Evolutionary conservation across 2,113 vertebrate genomes (phyloP), one percentile per base, ranked within the genome.

Genomic region (Anarhynchus alexandrinus): DNA sequence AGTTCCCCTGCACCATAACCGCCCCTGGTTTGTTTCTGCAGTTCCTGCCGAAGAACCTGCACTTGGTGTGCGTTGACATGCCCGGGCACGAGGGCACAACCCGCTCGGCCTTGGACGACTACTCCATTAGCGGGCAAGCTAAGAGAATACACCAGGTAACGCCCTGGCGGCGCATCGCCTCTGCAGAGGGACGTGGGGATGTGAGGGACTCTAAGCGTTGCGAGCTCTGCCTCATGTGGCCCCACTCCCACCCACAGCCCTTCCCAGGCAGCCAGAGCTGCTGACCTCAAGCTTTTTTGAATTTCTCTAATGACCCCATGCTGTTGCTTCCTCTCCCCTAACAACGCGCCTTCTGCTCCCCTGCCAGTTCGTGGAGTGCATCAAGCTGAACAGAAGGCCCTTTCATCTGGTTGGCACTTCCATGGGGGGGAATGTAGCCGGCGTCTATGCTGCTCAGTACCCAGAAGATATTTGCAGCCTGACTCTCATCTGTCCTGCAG

Each of bases 11-110:
- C 3, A 1, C 42, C 1, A 2, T 96, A 90, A 97, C 65, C 23
- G 6, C 23, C 11, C 18, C 51, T 10, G 34, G 26, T 96, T 40
- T 96, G 34, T 93, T 52, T 96, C 76, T 73, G 69, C 95, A 99
- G 99, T 98, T 98, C 93, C 97, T 99, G 67, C 99, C 99, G 1
- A 98, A 97, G 94, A 98, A 98, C 86, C 94, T 98, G 79, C 99
- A 99, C 72, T 93, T 99, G 97, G 93, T 99, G 77, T 99, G 99
- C 6, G 98, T 99, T 76, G 99, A 99, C 97, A 99, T 99, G 99
- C 99, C 99, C 0, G 99, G 99, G 42, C 99, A 99, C 0, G 99
- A 98, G 80, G 99, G 99, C 10, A 99, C 99, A 0, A 99, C 98
- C 17, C 99, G 99, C 42, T 99, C 99, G 0, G 97, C 98, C 21